These are phyloP conservation scores for Thalpophila matura DNA, from an alignment of 2,888 invertebrate genomes.

Conservation along the genomic window DNA sequence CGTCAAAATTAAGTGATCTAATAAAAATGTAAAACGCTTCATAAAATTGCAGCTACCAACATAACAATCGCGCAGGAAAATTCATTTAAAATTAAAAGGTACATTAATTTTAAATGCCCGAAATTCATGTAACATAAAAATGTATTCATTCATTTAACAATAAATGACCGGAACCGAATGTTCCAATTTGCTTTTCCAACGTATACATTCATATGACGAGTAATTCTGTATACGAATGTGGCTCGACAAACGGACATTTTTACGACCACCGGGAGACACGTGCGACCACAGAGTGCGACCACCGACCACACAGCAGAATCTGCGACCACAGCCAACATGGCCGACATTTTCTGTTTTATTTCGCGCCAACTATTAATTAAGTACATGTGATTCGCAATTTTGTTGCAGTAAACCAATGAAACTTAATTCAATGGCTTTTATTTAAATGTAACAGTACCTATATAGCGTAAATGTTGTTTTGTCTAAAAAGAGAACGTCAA, in stretches of 20 bases:
- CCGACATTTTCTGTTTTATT: constrained; percentile 43
- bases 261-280: constrained; percentile 23
- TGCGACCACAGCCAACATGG: constrained; percentile 29
- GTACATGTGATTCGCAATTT: background rate
- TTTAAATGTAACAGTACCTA: background rate
- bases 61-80: constrained; percentile 13
- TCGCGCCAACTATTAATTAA: constrained; percentile 27
- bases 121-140: constrained; percentile 44
- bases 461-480: background rate
- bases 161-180: constrained; percentile 46
- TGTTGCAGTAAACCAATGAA: constrained; percentile 4
- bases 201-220: constrained; percentile 24
- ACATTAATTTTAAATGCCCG: constrained; percentile 37
- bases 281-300: constrained; percentile 34
- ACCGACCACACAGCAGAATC: constrained; percentile 34
- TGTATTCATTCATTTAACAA: constrained; percentile 46
- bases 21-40: constrained; percentile 27
- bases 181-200: constrained; percentile 46
- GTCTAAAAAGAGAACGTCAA: too few relatives aligned
- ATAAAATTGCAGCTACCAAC: constrained; percentile 4
- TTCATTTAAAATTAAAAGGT: constrained; percentile 41
- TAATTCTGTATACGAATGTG: constrained; percentile 19
- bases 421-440: constrained; percentile 9
- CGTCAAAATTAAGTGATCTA: constrained; percentile 15
- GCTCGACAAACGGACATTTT: constrained; percentile 47